phyloP scores from a whole-genome alignment of 1,140 invertebrate genomes.

The Drosophila sp. region DNA sequence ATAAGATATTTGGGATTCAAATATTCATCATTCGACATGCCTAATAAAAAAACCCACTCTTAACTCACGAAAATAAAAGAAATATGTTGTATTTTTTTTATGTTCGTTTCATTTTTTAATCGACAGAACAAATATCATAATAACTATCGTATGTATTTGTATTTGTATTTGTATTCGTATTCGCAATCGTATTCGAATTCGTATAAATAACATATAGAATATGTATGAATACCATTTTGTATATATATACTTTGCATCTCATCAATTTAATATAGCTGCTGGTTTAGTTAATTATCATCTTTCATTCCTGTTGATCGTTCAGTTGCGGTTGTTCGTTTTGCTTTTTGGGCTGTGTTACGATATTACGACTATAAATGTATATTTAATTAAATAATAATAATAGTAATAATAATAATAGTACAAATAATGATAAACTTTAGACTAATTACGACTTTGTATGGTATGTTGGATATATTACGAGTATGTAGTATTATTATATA shows the following conservation, averaged over 20 bases:
- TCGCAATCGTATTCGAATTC: neutral
- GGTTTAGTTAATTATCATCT: constrained; percentile 12
- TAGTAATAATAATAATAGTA: no score
- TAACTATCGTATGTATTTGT: constrained; percentile 51
- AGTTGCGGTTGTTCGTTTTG: constrained; percentile 52
- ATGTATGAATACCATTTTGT: constrained; percentile 5
- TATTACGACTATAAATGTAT: constrained; percentile 34
- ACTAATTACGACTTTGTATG: constrained; percentile 40
- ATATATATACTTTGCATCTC: neutral
- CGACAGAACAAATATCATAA: constrained; percentile 66
- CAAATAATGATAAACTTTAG: constrained; percentile 67
- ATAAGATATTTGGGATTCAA: no score
- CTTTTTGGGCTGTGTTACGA: constrained; percentile 19
- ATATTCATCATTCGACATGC: no score
- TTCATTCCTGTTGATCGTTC: constrained; percentile 55
- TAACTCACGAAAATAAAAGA: constrained; percentile 1
- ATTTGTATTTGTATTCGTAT: constrained; percentile 27
- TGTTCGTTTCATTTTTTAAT: constrained; percentile 60
- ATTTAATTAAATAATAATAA: constrained; percentile 64
- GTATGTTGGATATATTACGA: constrained; percentile 30
- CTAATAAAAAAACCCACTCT: neutral
- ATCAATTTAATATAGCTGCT: constrained; percentile 17
- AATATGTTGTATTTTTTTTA: constrained; percentile 9
- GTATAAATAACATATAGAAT: constrained; percentile 20
- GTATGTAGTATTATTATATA: constrained; percentile 26